Base-by-base conservation (phyloP, 1,140 invertebrate genomes). In the Varroa destructor region DNA sequence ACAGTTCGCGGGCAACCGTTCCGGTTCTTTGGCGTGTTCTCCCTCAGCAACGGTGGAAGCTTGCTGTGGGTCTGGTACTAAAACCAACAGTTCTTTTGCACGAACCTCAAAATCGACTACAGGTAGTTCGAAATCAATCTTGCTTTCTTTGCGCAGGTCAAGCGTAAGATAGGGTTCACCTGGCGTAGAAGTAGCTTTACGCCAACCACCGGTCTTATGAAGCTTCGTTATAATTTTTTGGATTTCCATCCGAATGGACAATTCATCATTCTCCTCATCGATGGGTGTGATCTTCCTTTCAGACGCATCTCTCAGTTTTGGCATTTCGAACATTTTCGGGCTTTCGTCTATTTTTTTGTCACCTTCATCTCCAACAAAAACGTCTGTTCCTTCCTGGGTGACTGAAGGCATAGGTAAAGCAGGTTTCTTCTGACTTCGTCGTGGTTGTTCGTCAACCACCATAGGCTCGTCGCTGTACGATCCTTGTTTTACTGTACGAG, bases 271-370 rank as follows among this genome's bases (percentile, higher is more conserved):
- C 37, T 67, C 61, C 8, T 67, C 61, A 8, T 40, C 40, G 1
- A 67, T 67, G 12, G 61, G 61, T 40, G 61, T 67, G 3, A 67
- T 67, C 46, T 67, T 67, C 61, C 61, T 67, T 46, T 67, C 61
- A 37, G 61, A 67, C 12, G 46, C 61, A 40, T 67, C 61, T 67
- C 61, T 1, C 40, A 67, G 61, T 46, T 67, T 67, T 12, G 61
- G 61, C 61, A 67, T 67, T 12, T 67, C 61, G 61, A 67, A 67
- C 61, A 67, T 67, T 67, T 67, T 67, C 61, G 61, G 40, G 12
- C 46, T 46, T 40, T 67, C 57, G 8, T 51, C 46, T 3, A 8
- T 51, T 51, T 51, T 3, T 8, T 3, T 51, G 46, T 51, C 57
- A 36, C 40, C 37, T 1, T 67, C 61, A 40, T 67, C 61, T 2